Percentiles rank a stretch among this genome's conserved stretches.
Conservation (phyloP, 2,113 vertebrate genomes). For the Phalacrocorax pelagicus region DNA sequence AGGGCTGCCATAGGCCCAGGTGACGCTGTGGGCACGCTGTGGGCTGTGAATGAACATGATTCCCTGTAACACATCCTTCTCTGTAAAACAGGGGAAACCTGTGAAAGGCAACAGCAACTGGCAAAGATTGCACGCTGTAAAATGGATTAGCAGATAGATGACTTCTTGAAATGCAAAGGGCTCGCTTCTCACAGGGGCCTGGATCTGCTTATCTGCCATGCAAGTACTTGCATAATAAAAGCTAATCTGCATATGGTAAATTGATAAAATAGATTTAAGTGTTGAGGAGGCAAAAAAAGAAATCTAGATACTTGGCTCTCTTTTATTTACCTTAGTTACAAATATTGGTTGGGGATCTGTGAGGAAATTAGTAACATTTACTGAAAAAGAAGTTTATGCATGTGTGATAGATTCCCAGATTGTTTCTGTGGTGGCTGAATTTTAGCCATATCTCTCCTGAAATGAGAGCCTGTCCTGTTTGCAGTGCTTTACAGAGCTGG, state of each 20-base stretch:
- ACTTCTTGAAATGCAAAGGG: constrained; percentile 20
- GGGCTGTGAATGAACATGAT: neutral
- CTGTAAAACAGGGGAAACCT: neutral
- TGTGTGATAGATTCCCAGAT: neutral
- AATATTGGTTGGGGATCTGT: neutral
- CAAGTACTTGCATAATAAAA: constrained; percentile 20
- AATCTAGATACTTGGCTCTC: neutral
- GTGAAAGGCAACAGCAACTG: neutral
- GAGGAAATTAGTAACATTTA: neutral
- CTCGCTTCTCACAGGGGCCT: neutral
- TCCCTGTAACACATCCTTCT: neutral
- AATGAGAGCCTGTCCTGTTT: neutral
- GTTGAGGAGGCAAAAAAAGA: neutral
- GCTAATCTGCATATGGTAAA: neutral
- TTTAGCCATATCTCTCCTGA: neutral
- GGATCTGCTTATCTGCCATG: neutral
- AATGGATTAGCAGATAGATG: constrained; percentile 18
- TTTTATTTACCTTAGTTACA: neutral
- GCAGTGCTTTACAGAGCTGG: neutral
- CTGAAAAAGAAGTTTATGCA: neutral
- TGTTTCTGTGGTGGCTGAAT: neutral
- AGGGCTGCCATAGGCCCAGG: neutral
- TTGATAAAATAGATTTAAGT: constrained; percentile 7
- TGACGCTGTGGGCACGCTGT: neutral
- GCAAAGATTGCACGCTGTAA: neutral